Conservation (phyloP, 2,888 invertebrate species). For the Heteromurus nitidus region DNA sequence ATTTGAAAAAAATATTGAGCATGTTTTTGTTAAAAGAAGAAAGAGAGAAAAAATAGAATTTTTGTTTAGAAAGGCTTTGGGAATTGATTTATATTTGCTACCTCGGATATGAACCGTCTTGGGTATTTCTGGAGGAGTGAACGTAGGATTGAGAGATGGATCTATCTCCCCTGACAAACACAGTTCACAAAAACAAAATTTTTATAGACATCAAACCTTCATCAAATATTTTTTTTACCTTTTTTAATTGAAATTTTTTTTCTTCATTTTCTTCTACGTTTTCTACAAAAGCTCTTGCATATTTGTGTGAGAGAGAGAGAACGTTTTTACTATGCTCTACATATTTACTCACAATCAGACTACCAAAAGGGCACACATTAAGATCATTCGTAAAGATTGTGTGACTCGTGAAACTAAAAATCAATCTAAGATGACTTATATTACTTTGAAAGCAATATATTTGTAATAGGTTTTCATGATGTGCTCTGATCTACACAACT, state of each 20-base stretch:
- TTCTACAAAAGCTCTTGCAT: not conserved
- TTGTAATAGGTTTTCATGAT: too few species aligned
- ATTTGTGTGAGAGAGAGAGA: not conserved
- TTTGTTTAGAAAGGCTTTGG: constrained; percentile 40
- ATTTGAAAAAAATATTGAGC: not conserved
- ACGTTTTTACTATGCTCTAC: not conserved
- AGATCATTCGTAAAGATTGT: too few species aligned
- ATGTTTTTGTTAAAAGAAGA: constrained; percentile 6
- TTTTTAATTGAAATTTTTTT: constrained; percentile 7
- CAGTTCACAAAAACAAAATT: constrained; percentile 62
- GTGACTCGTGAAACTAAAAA: too few species aligned
- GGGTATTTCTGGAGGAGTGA: constrained; percentile 99
- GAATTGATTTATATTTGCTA: constrained; percentile 75
- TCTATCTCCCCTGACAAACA: constrained; percentile 73
- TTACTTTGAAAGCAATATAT: too few species aligned
- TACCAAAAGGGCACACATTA: not conserved
- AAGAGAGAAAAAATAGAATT: constrained; percentile 45
- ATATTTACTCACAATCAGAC: too few species aligned
- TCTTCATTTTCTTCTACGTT: constrained; percentile 6
- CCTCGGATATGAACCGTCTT: constrained; percentile 99
- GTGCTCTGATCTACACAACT: too few species aligned
- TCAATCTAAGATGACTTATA: too few species aligned
- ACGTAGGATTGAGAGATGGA: constrained; percentile 90
- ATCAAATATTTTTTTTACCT: constrained; percentile 39
- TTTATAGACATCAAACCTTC: constrained; percentile 52